phyloP scores from a whole-genome alignment of 1,140 invertebrate species.

The Caerostris darwini region DNA sequence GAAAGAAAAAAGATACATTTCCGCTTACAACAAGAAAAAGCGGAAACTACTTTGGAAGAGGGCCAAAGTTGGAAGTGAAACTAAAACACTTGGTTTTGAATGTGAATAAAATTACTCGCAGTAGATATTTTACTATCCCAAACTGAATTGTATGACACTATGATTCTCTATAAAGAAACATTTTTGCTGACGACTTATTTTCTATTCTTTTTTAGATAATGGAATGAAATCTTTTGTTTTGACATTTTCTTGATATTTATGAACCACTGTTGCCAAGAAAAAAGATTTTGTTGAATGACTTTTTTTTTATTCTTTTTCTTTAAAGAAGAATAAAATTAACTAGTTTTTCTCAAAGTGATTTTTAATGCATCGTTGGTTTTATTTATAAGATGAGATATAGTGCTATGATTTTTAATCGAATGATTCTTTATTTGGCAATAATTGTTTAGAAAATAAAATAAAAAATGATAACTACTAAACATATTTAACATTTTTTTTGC shows the following conservation, averaged over 20 bases:
- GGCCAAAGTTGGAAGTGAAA: not conserved
- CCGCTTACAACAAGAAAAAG: not conserved
- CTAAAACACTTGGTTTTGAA: not conserved
- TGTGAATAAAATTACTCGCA: not conserved
- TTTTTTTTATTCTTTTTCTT: too few species aligned
- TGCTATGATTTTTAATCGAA: too few species aligned
- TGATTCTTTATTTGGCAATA: too few species aligned
- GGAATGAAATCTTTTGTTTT: not conserved
- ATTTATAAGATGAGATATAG: too few species aligned
- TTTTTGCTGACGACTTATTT: not conserved
- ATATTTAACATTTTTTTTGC: too few species aligned
- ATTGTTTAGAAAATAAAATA: too few species aligned
- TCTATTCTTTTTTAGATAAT: not conserved
- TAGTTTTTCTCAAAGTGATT: too few species aligned
- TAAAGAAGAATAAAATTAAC: too few species aligned
- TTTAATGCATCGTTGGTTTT: too few species aligned
- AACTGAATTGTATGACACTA: not conserved
- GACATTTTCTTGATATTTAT: not conserved
- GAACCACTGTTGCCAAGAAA: not conserved
- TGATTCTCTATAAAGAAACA: not conserved
- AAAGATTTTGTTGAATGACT: too few species aligned
- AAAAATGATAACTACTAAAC: too few species aligned
- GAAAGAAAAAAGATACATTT: not conserved
- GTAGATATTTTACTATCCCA: not conserved
- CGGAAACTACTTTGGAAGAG: not conserved